These are phyloP conservation scores for Amblyjoppa fuscipennis DNA, from an alignment of 2,888 invertebrate species.

Conservation along the genomic window DNA sequence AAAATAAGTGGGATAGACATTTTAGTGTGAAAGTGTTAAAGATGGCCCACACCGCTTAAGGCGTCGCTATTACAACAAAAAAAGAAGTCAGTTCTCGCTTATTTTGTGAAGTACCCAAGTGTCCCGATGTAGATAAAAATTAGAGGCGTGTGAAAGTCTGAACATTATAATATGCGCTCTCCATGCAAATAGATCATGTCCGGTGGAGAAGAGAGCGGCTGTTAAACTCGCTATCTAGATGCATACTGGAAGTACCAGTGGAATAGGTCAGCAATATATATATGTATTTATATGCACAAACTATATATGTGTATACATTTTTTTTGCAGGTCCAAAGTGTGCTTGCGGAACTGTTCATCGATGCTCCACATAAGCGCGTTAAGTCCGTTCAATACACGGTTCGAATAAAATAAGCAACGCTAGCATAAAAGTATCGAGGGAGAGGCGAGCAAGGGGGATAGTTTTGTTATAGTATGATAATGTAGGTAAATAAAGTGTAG, in stretches of 20 bases:
- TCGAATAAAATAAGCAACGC: conserved; percentile 54
- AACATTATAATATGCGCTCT: conserved; percentile 26
- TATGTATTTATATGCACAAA: not conserved
- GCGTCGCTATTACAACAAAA: not conserved
- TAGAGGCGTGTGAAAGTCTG: conserved; percentile 36
- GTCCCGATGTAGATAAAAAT: not conserved
- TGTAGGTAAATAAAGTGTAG: conserved; percentile 41
- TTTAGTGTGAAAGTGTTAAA: not conserved
- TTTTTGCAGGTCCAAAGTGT: conserved; percentile 5
- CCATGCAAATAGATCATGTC: conserved; percentile 37
- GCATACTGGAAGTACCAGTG: conserved; percentile 21
- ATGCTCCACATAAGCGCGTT: conserved; percentile 58
- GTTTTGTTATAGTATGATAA: conserved; percentile 23
- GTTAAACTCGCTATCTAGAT: conserved; percentile 28
- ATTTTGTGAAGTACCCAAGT: not conserved
- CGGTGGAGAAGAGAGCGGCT: conserved; percentile 23
- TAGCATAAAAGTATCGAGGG: conserved; percentile 34
- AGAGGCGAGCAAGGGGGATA: conserved; percentile 24
- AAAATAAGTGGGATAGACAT: not conserved
- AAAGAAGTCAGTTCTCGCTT: not conserved
- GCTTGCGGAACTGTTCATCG: conserved; percentile 48
- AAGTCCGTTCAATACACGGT: conserved; percentile 6
- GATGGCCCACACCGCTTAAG: not conserved
- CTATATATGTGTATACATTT: not conserved
- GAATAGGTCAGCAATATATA: conserved; percentile 43